phyloP scores from a whole-genome alignment of 2,797 vertebrate species.

The Rhyacichthys aspro region DNA sequence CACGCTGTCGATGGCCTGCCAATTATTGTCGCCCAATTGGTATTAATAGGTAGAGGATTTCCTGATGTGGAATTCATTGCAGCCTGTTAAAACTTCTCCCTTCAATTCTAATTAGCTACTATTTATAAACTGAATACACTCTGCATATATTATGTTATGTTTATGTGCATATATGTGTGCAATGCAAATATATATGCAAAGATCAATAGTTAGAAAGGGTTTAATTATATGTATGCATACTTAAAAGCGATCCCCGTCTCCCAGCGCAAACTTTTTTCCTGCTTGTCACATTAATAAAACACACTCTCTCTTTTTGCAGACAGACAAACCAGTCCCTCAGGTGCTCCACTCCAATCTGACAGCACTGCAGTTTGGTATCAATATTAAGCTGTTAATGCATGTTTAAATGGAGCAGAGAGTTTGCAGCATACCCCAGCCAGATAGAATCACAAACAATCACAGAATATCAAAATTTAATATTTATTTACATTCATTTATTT shows the following conservation, averaged over 20 bases:
- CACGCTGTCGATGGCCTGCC: slow-evolving; percentile 75
- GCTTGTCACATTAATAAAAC: slow-evolving; percentile 12
- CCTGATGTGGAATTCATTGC: slow-evolving; percentile 77
- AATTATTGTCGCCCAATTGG: slow-evolving; percentile 80
- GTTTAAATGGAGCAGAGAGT: slow-evolving; percentile 75
- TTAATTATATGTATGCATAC: slow-evolving; percentile 2
- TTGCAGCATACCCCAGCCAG: slow-evolving; percentile 66
- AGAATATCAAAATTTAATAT: slow-evolving; percentile 79
- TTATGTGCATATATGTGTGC: slow-evolving; percentile 32
- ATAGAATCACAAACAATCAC: slow-evolving; percentile 75
- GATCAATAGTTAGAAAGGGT: slow-evolving; percentile 1
- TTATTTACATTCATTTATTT: slow-evolving; percentile 73
- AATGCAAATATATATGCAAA: slow-evolving; percentile 16
- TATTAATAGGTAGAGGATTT: slow-evolving; percentile 80
- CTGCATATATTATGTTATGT: slow-evolving; percentile 31
- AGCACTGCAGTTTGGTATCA: slow-evolving; percentile 51
- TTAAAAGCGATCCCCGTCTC: not conserved
- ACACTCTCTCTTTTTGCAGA: slow-evolving; percentile 10
- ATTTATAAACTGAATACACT: slow-evolving; percentile 29
- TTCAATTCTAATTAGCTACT: slow-evolving; percentile 67
- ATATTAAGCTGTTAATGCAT: slow-evolving; percentile 75
- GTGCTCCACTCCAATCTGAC: slow-evolving; percentile 45
- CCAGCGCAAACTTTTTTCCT: not conserved
- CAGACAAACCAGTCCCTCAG: slow-evolving; percentile 35
- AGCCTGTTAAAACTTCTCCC: slow-evolving; percentile 69